Percentiles rank a stretch among this genome's conserved stretches.
Conservation (phyloP, 1,140 invertebrate genomes). For the Drosophila guanche region DNA sequence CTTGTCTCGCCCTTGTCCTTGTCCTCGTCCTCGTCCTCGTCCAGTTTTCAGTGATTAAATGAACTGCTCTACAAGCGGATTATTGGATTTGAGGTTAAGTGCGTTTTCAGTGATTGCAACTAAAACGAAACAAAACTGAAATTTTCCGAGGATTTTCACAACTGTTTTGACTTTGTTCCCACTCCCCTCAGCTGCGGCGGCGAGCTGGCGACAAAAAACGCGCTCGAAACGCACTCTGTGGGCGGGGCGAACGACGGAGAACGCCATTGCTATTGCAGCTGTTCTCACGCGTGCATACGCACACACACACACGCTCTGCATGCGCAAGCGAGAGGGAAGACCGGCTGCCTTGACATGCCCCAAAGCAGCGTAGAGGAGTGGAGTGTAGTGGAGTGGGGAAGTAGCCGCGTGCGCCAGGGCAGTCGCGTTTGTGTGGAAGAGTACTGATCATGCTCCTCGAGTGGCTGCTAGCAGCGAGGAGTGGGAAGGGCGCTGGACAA, state of each 20-base stretch:
- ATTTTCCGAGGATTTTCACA: slow-evolving; percentile 51
- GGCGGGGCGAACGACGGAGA: slow-evolving; percentile 56
- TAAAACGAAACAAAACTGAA: slow-evolving; percentile 43
- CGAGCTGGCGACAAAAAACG: slow-evolving; percentile 43
- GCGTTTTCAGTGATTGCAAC: slow-evolving; percentile 56
- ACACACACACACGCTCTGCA: neutral
- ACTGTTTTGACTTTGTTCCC: slow-evolving; percentile 68
- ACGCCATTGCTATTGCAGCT: slow-evolving; percentile 68
- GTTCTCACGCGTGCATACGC: slow-evolving; percentile 26
- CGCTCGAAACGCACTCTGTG: slow-evolving; percentile 50
- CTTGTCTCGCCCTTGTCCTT: slow-evolving; percentile 2
- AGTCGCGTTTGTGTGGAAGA: slow-evolving; percentile 44
- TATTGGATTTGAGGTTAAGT: slow-evolving; percentile 81
- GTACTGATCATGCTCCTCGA: slow-evolving; percentile 47
- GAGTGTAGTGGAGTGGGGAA: slow-evolving; percentile 16
- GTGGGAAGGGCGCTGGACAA: slow-evolving; percentile 16
- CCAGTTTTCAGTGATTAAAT: slow-evolving; percentile 49
- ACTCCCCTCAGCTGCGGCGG: no score
- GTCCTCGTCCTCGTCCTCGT: slow-evolving; percentile 21
- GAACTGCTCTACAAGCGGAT: slow-evolving; percentile 77
- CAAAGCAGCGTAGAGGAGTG: slow-evolving; percentile 28
- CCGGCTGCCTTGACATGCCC: slow-evolving; percentile 63
- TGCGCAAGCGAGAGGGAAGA: slow-evolving; percentile 10
- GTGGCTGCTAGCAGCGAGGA: neutral
- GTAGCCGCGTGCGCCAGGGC: slow-evolving; percentile 56